Conservation (phyloP, 2,797 vertebrate genomes). For the Salmo trutta region DNA sequence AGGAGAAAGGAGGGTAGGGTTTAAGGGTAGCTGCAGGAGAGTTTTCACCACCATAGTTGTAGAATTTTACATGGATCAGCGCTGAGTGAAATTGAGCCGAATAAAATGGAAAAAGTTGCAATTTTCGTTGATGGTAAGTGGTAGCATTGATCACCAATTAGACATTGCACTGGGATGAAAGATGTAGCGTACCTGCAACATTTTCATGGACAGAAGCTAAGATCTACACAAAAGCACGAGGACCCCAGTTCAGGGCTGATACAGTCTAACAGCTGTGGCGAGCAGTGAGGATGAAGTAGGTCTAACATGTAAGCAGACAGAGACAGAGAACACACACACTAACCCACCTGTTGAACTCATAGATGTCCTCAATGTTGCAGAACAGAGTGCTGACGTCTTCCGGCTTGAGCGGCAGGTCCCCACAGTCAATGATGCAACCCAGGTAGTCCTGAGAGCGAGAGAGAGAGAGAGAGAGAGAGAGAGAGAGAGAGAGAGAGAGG, state of each 20-base stretch:
- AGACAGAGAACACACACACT: background rate
- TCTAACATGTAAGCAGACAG: background rate
- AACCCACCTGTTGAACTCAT: conserved; percentile 85
- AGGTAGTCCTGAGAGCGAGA: conserved; percentile 80
- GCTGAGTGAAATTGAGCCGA: background rate
- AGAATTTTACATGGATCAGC: background rate
- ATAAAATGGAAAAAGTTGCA: background rate
- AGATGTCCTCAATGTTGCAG: conserved; percentile 93
- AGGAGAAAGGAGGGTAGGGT: background rate
- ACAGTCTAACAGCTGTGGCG: background rate
- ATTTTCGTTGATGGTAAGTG: background rate
- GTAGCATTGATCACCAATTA: background rate
- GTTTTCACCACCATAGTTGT: background rate
- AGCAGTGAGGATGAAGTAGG: background rate
- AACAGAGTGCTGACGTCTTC: conserved; percentile 87
- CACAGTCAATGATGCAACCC: conserved; percentile 84
- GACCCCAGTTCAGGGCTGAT: too few relatives aligned
- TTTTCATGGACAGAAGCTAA: background rate
- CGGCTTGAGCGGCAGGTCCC: conserved; percentile 78
- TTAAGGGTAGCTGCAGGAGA: background rate
- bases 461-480: conserved; percentile 1
- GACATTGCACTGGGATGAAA: background rate
- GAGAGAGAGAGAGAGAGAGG: background rate
- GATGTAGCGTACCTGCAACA: background rate
- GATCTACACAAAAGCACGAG: too few relatives aligned